Evolutionary conservation across 2,888 invertebrate genomes (phyloP), one percentile per base, ranked within the genome.

Genomic region (Nymphalis urticae): DNA sequence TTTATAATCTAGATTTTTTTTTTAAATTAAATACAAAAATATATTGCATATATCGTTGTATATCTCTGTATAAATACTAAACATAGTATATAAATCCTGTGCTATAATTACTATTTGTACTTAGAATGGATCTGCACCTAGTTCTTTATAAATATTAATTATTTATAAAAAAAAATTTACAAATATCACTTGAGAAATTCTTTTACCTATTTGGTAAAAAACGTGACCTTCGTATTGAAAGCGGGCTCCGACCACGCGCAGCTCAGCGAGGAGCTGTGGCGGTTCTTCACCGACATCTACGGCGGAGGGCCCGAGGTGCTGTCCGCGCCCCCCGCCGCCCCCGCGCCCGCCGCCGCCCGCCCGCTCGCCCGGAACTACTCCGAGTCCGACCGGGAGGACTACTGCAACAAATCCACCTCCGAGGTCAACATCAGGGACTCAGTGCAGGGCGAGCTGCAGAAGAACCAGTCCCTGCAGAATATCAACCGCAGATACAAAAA

Each of bases 291-390:
- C 64, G 94, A 94, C 71, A 97, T 96, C 64, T 98, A 98, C 83
- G 97, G 97, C 13, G 98, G 98, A 1, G 98, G 98, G 0, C 98
- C 98, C 0, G 97, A 97, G 81, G 93, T 97, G 6, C 86, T 93
- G 58, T 80, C 87, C 0, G 87, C 87, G 2, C 32, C 70, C 69
- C 58, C 65, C 63, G 61, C 58, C 68, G 61, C 72, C 63, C 53
- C 62, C 64, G 63, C 68, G 47, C 32, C 32, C 24, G 42, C 58
- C 71, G 72, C 13, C 80, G 7, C 72, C 13, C 53, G 50, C 58
- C 48, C 13, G 32, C 76, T 82, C 3, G 77, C 84, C 2, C 79
- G 86, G 6, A 88, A 85, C 74, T 87, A 89, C 75, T 90, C 90
- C 0, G 88, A 92, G 42, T 92, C 93, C 0, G 92, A 93, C 75